Base-by-base conservation (phyloP, 64 coral and sea anemone species). In the Stylophora pistillata region DNA sequence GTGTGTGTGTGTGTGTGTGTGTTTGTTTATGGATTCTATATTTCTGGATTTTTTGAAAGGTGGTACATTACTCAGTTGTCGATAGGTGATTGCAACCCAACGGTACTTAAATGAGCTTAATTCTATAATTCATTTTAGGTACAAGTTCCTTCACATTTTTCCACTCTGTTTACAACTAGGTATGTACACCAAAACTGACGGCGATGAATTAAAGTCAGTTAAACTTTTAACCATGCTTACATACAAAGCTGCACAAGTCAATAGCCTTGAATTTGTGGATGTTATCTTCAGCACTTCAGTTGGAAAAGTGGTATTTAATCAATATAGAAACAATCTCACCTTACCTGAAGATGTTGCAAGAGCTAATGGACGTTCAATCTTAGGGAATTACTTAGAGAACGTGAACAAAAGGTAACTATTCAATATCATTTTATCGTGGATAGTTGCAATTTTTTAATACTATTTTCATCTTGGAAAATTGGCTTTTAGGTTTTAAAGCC, bases 381-480 rank as follows among this genome's bases (percentile, higher is more conserved):
- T 88, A 15, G 86, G 53, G 15, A 16, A 88, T 29, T 88, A 88
- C 27, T 21, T 88, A 74, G 53, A 76, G 0, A 21, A 59, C 58
- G 62, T 88, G 32, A 72, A 88, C 26, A 72, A 75, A 37, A 88
- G 86, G 86, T 88, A 68, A 68, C 25, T n/a, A n/a, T n/a, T 28
- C 26, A 12, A 10, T 3, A 28, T 11, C n/a, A 68, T 6, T 12
- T 68, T 10, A 6, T 68, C 21, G 21, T 21, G 13, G 21, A 10
- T 66, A 68, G 10, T 25, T 21, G 11, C 1, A 2, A 28, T 2
- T 13, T 60, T 11, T 28, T 5, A 0, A 25, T 12, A 25, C 2
- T 25, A 25, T 12, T 68, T 10, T 68, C 0, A 12, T 68, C n/a
- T 12, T 68, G 11, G 25, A 68, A 68, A 2, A 25, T 41, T 41